Conservation (phyloP, 2,888 invertebrate genomes). For the Hirtodrosophila cameraria region DNA sequence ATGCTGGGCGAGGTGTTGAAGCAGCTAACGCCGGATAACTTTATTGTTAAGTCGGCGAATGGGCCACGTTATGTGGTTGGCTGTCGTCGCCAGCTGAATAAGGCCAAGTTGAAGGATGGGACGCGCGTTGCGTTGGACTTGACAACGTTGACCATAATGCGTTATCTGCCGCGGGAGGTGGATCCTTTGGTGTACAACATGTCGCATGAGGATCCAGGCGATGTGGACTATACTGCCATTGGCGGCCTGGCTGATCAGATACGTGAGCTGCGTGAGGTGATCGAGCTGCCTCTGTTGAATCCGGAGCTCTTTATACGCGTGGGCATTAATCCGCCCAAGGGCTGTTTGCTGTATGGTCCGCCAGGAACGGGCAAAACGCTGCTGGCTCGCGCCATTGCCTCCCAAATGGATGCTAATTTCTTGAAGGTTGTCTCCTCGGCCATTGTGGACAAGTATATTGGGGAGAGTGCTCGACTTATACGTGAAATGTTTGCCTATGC, state of each 20-base stretch:
- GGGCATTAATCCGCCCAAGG: constrained; percentile 99
- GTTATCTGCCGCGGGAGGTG: constrained; percentile 97
- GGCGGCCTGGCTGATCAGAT: constrained; percentile 99
- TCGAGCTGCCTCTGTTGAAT: constrained; percentile 97
- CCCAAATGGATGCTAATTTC: constrained; percentile 99
- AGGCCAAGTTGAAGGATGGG: constrained; percentile 95
- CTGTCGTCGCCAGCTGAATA: constrained; percentile 97
- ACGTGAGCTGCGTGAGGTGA: constrained; percentile 97
- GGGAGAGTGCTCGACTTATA: constrained; percentile 98
- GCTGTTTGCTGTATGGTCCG: constrained; percentile 93
- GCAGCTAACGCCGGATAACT: constrained; percentile 99
- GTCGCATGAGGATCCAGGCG: constrained; percentile 99
- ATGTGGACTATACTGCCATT: constrained; percentile 96
- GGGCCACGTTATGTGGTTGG: constrained; percentile 99
- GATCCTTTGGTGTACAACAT: constrained; percentile 99
- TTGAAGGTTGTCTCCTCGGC: constrained; percentile 99
- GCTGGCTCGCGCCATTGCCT: constrained; percentile 98
- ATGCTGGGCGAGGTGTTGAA: constrained; percentile 99
- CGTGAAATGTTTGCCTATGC: constrained; percentile 99
- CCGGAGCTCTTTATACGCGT: constrained; percentile 98
- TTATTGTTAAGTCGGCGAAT: constrained; percentile 99
- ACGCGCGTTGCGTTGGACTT: constrained; percentile 99
- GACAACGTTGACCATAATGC: constrained; percentile 99
- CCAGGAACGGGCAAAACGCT: constrained; percentile 89
- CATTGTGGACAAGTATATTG: constrained; percentile 99